Evolutionary conservation across 2,797 vertebrate genomes (phyloP).

Genomic region (Phoeniculus purpureus): DNA sequence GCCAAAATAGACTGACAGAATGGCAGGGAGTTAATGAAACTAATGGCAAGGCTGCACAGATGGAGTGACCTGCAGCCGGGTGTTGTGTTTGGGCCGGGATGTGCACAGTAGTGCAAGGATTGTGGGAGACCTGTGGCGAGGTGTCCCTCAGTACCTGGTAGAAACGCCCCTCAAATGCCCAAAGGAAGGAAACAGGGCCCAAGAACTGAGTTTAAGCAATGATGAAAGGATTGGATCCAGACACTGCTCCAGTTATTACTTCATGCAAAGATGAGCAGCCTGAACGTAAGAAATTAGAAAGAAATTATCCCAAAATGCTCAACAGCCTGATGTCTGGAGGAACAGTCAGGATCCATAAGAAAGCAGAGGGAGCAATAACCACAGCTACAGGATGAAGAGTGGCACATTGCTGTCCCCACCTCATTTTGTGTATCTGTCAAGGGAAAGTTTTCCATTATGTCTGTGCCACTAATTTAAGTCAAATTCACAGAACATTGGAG

Average conservation of each 20-base stretch:
- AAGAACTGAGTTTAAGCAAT: background rate
- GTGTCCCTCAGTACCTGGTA: background rate
- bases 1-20: background rate
- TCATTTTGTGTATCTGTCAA: background rate
- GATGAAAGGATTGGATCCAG: background rate
- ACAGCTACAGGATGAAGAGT: background rate
- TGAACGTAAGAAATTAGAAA: background rate
- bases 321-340: fast-evolving
- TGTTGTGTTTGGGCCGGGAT: background rate
- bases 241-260: background rate
- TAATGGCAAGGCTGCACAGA: background rate
- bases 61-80: background rate
- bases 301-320: background rate
- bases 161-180: background rate
- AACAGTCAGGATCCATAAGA: background rate
- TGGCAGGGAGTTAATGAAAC: background rate
- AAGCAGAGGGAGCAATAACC: background rate
- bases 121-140: background rate
- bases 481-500: background rate
- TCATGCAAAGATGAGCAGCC: background rate
- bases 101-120: too few relatives aligned
- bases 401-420: background rate
- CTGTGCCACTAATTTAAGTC: background rate
- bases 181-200: background rate
- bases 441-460: background rate